phyloP scores from a whole-genome alignment of 2,888 invertebrate genomes.

The Eudasyphora cyanicolor region DNA sequence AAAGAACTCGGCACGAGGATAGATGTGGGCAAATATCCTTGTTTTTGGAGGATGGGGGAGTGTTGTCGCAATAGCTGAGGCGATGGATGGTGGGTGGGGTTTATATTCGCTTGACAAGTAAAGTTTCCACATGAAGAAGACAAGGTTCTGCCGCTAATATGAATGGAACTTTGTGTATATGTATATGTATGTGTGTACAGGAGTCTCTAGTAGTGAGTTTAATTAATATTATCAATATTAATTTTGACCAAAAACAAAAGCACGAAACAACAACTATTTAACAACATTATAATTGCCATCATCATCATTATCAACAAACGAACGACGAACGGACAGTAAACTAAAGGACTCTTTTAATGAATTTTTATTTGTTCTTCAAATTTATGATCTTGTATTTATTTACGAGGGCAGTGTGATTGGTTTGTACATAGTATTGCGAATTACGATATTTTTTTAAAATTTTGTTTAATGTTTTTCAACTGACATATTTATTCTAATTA shows the following conservation, averaged over 20 bases:
- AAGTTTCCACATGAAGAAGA: conserved; percentile 14
- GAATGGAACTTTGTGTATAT: not conserved
- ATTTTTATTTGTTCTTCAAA: conserved; percentile 33
- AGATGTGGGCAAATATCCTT: conserved; percentile 48
- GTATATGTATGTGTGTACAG: conserved; percentile 17
- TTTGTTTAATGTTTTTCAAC: too few relatives aligned
- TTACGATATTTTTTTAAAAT: not conserved
- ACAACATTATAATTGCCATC: conserved; percentile 11
- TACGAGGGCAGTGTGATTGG: not conserved
- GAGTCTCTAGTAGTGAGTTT: conserved; percentile 45
- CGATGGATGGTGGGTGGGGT: conserved; percentile 8
- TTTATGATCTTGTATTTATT: conserved; percentile 8
- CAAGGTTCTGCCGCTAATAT: conserved; percentile 5
- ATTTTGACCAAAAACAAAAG: conserved; percentile 8
- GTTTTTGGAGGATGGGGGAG: not conserved
- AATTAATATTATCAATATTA: conserved; percentile 55
- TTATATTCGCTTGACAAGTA: conserved; percentile 37
- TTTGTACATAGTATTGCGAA: too few relatives aligned
- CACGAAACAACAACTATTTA: not conserved
- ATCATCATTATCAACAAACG: conserved; percentile 27
- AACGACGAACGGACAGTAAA: conserved; percentile 19
- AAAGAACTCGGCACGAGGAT: conserved; percentile 65
- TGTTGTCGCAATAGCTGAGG: not conserved
- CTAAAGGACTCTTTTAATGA: conserved; percentile 39
- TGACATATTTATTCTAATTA: too few relatives aligned